Conservation (phyloP, 2,113 vertebrate species). For the Axis porcinus region DNA sequence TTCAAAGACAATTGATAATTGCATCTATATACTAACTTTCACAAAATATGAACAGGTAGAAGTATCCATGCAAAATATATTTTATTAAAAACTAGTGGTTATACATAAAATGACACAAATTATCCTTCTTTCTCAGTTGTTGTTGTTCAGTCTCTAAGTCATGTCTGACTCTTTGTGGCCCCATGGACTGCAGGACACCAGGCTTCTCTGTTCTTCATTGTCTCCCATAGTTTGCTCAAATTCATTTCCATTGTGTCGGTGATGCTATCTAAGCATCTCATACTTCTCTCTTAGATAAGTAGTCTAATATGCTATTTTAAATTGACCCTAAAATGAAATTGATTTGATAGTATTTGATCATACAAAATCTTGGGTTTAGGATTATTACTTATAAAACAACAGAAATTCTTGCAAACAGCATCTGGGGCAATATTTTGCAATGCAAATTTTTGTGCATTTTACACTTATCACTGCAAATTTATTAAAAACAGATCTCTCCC, state of each 20-base stretch:
- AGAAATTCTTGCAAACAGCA: constrained; percentile 37
- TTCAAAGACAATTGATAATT: constrained; percentile 9
- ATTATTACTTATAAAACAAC: constrained; percentile 20
- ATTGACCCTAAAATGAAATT: neutral
- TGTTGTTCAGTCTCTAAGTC: neutral
- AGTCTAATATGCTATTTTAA: neutral
- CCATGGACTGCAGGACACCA: neutral
- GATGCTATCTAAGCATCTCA: neutral
- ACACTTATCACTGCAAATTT: constrained; percentile 25
- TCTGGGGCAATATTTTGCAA: constrained; percentile 46
- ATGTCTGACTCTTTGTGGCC: neutral
- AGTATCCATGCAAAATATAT: neutral
- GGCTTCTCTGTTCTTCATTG: neutral
- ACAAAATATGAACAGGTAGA: neutral
- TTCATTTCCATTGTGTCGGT: neutral
- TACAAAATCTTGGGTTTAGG: neutral
- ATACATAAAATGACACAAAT: neutral
- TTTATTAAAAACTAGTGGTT: neutral
- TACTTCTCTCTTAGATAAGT: neutral
- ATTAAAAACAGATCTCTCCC: neutral
- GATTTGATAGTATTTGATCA: neutral
- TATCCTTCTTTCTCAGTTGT: neutral
- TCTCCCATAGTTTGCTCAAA: neutral
- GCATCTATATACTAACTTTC: neutral
- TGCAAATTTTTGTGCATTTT: constrained; percentile 39